Conservation (phyloP, 2,888 invertebrate genomes). For the Axea sp. region DNA sequence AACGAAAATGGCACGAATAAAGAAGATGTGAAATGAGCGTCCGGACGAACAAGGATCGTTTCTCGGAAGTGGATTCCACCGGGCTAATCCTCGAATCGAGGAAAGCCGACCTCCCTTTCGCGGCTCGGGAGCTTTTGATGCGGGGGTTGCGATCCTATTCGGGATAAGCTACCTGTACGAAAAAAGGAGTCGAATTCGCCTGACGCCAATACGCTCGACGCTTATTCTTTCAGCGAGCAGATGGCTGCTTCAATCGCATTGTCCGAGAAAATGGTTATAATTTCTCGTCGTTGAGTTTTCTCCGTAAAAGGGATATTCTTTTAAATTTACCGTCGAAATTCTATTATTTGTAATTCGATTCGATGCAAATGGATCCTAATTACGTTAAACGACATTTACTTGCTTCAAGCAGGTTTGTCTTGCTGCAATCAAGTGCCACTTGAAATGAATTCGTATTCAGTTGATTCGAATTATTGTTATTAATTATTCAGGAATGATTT, state of each 20-base stretch:
- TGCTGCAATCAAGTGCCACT: no score
- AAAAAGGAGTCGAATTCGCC: conserved; percentile 15
- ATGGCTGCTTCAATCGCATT: background rate
- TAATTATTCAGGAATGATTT: no score
- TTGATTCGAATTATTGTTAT: no score
- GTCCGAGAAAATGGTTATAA: background rate
- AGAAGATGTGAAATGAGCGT: conserved; percentile 11
- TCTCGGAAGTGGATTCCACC: conserved; percentile 15
- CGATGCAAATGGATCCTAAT: no score
- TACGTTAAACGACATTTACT: no score
- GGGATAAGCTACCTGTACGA: conserved; percentile 31
- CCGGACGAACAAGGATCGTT: conserved; percentile 4
- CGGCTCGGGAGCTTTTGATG: conserved; percentile 19
- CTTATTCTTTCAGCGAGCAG: conserved; percentile 12
- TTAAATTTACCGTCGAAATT: no score
- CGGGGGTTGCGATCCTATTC: conserved; percentile 30
- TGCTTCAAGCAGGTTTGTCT: no score
- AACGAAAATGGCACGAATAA: conserved; percentile 30
- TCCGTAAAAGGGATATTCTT: background rate
- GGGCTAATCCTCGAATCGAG: conserved; percentile 13
- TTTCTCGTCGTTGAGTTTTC: background rate
- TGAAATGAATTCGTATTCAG: no score
- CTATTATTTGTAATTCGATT: no score
- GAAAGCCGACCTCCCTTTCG: conserved; percentile 5
- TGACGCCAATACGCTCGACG: background rate